Evolutionary conservation across 2,797 vertebrate species (phyloP).

Genomic region (Phataginus tricuspis): DNA sequence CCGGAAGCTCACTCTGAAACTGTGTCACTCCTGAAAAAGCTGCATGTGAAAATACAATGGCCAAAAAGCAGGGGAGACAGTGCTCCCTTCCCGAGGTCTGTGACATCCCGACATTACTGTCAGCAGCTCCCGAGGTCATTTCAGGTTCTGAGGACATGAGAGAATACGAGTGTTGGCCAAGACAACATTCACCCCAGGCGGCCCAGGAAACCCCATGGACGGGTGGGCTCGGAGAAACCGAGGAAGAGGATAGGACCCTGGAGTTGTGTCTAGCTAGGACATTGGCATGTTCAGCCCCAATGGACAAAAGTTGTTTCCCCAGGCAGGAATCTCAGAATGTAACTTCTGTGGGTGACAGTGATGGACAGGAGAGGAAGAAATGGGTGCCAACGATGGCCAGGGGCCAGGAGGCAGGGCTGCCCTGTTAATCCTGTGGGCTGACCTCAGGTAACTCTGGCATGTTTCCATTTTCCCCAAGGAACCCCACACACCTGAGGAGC

Average conservation of each 20-base stretch:
- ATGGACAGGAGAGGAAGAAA: neutral
- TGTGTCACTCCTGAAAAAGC: neutral
- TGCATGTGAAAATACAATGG: neutral
- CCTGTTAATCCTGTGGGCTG: neutral
- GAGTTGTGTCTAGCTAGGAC: neutral
- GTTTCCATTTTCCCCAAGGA: neutral
- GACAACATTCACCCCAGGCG: neutral
- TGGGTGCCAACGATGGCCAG: rapidly evolving
- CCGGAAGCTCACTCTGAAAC: neutral
- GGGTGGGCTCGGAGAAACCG: neutral
- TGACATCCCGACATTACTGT: neutral
- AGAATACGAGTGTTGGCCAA: neutral
- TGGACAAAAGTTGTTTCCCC: neutral
- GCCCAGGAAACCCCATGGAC: neutral
- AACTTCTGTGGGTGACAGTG: neutral
- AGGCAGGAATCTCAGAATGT: neutral
- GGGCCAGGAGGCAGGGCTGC: too few species aligned
- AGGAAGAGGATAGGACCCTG: neutral
- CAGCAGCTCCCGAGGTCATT: neutral
- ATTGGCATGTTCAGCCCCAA: rapidly evolving
- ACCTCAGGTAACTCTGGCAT: neutral
- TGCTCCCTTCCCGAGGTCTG: rapidly evolving
- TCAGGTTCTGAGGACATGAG: neutral
- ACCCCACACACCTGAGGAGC: too few species aligned
- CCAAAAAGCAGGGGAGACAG: neutral